A percentile compares a stretch with the other conserved stretches of the same genome.
These are phyloP conservation scores for Holotrichia oblita DNA, from an alignment of 1,140 invertebrate genomes.

Conservation along the genomic window DNA sequence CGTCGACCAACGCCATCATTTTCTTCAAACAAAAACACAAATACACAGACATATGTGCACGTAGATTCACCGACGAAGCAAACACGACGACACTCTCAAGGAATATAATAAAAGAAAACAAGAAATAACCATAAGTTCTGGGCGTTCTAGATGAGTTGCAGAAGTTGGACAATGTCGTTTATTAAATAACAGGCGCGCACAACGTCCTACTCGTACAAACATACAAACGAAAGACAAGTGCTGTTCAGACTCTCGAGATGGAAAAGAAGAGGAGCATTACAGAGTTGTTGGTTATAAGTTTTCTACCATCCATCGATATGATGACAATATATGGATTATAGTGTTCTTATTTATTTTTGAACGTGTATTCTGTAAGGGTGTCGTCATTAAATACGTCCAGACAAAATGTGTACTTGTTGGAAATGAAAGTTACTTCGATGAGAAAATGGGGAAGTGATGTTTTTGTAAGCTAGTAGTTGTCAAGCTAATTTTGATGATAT, in stretches of 20 bases:
- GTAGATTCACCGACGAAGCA: conserved; percentile 38
- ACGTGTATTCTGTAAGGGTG: background rate
- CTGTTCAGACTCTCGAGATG: background rate
- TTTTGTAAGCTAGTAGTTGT: too few species aligned
- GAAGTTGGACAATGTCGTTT: conserved; percentile 45
- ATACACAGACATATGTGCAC: background rate
- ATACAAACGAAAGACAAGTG: too few species aligned
- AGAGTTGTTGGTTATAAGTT: conserved; percentile 18
- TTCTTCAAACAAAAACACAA: too few species aligned
- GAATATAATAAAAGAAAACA: conserved; percentile 51
- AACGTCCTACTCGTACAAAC: conserved; percentile 8
- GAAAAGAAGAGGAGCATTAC: conserved; percentile 2
- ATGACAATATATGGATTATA: conserved; percentile 17
- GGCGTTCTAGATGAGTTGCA: conserved; percentile 42
- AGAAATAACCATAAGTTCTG: conserved; percentile 41
- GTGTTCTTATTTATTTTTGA: conserved; percentile 10
- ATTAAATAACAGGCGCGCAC: conserved; percentile 47
- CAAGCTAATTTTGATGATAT: too few species aligned
- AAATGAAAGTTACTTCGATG: background rate
- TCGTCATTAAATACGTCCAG: background rate
- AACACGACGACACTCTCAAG: conserved; percentile 45
- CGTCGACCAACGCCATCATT: background rate
- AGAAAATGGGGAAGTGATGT: too few species aligned
- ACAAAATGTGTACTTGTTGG: background rate
- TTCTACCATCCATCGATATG: conserved; percentile 12